Evolutionary conservation across 1,140 invertebrate genomes (phyloP).

Genomic region (Drosophila oshimai): DNA sequence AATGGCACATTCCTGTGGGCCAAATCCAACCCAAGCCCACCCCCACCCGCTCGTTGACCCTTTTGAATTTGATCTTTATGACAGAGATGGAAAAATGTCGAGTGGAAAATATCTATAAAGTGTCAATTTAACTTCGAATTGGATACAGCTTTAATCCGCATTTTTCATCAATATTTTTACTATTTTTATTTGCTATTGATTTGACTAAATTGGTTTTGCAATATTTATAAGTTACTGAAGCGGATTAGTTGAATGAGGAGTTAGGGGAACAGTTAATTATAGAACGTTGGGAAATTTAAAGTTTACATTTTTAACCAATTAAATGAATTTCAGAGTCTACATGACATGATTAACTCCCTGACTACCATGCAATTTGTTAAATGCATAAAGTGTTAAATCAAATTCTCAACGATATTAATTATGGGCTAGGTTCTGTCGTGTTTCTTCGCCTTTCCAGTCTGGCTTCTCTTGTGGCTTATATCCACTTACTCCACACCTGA

Average conservation of each 20-base stretch:
- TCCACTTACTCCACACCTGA: conserved; percentile 75
- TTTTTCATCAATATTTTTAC: background rate
- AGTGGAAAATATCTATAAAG: background rate
- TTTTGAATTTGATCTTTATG: background rate
- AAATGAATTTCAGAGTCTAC: too few relatives aligned
- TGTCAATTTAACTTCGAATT: conserved; percentile 19
- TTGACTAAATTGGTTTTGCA: background rate
- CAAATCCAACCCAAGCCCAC: background rate
- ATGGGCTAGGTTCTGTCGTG: conserved; percentile 25
- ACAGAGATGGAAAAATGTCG: background rate
- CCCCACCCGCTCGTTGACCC: background rate
- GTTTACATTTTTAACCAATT: background rate
- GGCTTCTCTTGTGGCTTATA: conserved; percentile 22
- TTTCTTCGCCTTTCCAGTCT: background rate
- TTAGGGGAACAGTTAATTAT: too few relatives aligned
- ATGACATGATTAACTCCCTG: background rate
- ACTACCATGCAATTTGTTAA: conserved; percentile 13
- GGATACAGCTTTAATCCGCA: background rate
- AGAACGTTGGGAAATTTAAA: too few relatives aligned
- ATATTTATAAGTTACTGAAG: background rate
- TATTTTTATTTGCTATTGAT: background rate
- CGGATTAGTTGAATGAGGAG: background rate
- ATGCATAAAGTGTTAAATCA: conserved; percentile 40
- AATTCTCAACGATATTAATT: conserved; percentile 49
- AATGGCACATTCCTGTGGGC: conserved; percentile 2